phyloP scores from a whole-genome alignment of 2,888 invertebrate genomes.

The Rhimphoctona megacephalus region DNA sequence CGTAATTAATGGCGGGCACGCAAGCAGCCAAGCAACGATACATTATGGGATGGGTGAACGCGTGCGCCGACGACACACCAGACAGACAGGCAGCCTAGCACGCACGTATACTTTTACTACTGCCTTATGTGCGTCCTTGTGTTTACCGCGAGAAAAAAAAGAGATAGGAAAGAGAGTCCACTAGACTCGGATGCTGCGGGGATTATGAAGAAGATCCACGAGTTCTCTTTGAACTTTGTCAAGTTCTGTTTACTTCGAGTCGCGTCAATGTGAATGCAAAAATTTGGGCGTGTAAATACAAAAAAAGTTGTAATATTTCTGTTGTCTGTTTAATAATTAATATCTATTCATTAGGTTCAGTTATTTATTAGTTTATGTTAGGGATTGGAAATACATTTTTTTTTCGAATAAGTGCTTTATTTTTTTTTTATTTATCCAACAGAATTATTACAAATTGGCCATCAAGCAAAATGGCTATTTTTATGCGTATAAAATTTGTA shows the following conservation, averaged over 20 bases:
- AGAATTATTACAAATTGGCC: not conserved
- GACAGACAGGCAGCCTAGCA: conserved; percentile 44
- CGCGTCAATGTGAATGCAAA: not conserved
- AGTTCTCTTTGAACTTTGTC: conserved; percentile 23
- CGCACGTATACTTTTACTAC: conserved; percentile 49
- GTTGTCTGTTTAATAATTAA: not conserved
- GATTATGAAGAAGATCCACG: conserved; percentile 36
- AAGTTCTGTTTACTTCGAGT: not conserved
- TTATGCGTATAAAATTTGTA: too few relatives aligned
- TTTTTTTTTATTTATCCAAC: not conserved
- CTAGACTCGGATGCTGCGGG: conserved; percentile 19
- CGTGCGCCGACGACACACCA: conserved; percentile 53
- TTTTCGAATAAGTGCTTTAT: not conserved
- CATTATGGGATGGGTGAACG: conserved; percentile 38
- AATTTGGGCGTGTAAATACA: too few relatives aligned
- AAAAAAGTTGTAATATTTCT: not conserved
- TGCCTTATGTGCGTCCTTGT: conserved; percentile 20
- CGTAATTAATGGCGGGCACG: conserved; percentile 75
- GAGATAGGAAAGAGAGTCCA: not conserved
- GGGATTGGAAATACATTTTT: not conserved
- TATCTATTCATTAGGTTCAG: not conserved
- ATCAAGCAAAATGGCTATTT: too few relatives aligned
- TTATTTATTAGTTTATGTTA: not conserved
- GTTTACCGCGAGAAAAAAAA: conserved; percentile 38
- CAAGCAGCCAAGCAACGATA: conserved; percentile 54